These are phyloP conservation scores for Gymnosoma rotundatum DNA, from an alignment of 2,888 invertebrate genomes.

Conservation along the genomic window DNA sequence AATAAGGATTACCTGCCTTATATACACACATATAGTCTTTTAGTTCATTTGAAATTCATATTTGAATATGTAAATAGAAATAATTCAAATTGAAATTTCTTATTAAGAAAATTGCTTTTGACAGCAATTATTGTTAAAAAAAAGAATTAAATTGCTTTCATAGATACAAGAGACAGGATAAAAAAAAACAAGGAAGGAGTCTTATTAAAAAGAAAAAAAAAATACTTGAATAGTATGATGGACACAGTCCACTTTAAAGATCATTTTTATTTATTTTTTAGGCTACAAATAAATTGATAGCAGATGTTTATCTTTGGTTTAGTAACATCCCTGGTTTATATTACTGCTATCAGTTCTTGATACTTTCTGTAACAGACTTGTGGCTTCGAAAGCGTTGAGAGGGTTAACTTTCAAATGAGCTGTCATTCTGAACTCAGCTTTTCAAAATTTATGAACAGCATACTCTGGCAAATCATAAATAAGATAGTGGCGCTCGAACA, in stretches of 20 bases:
- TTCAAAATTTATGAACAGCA: too few species aligned
- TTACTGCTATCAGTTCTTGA: too few species aligned
- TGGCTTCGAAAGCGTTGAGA: too few species aligned
- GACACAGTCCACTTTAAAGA: slow-evolving; percentile 58
- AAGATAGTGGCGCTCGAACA: too few species aligned
- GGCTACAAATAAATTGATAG: neutral
- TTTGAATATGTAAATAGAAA: slow-evolving; percentile 39
- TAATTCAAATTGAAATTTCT: slow-evolving; percentile 62
- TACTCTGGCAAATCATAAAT: too few species aligned
- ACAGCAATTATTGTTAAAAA: slow-evolving; percentile 63
- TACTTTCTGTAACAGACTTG: too few species aligned
- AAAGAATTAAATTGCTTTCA: slow-evolving; percentile 46
- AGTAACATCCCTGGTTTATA: too few species aligned
- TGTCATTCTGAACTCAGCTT: too few species aligned
- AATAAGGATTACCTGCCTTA: neutral
- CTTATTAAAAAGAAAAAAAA: slow-evolving; percentile 28
- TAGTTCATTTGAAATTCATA: slow-evolving; percentile 30
- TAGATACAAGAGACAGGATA: slow-evolving; percentile 2
- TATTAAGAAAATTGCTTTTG: slow-evolving; percentile 70
- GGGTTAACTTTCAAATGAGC: too few species aligned
- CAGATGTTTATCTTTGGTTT: too few species aligned
- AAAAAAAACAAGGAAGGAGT: neutral
- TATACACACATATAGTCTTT: neutral
- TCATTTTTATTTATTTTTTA: slow-evolving; percentile 1
- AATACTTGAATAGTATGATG: slow-evolving; percentile 40